Evolutionary conservation across 2,113 vertebrate genomes (phyloP), one percentile per base, ranked within the genome.

Genomic region (Paracanthobrama guichenoti): DNA sequence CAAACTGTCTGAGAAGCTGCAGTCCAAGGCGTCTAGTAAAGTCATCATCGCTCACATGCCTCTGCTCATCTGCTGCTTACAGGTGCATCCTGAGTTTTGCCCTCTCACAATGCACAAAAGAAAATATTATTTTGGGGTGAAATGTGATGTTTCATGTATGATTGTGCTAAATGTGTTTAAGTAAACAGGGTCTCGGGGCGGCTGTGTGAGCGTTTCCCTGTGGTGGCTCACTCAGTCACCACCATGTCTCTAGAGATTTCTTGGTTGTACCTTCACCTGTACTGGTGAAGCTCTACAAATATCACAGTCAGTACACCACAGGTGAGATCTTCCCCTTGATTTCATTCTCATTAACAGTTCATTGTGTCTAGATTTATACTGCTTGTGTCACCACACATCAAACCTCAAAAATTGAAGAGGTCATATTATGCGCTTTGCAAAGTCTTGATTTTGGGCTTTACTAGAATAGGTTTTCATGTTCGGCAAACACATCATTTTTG

Each of bases 41-140:
- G 95, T 99, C 84, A 97, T 99, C 90, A 98, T 99, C n/a, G 98
- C 98, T n/a, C 98, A 99, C 91, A 95, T 99, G 93, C 97, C 98
- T 0, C 91, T 99, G 59, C 96, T 99, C 3, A 97, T 99, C 86
- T 99, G 98, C 94, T 99, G 98, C 88, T 88, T 99, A 76, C 98
- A 99, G 97, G 98, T 99, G 57, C 81, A 92, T 39, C 10, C n/a
- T 24, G 39, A 62, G 35, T 3, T 18, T n/a, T 24, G 53, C 31
- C 11, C 12, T 24, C 31, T 24, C 55, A 78, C 12, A 78, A 13
- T 42, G 35, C 20, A 12, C 35, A 12, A 11, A 69, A 11, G 9
- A 0, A 22, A 42, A 12, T 11, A 50, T 50, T 8, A n/a, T n/a
- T n/a, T n/a, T n/a, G 31, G 3, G 22, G 6, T 81, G 31, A 39